Evolutionary conservation across 2,113 vertebrate genomes (phyloP).

Genomic region (Limnothrissa miodon): DNA sequence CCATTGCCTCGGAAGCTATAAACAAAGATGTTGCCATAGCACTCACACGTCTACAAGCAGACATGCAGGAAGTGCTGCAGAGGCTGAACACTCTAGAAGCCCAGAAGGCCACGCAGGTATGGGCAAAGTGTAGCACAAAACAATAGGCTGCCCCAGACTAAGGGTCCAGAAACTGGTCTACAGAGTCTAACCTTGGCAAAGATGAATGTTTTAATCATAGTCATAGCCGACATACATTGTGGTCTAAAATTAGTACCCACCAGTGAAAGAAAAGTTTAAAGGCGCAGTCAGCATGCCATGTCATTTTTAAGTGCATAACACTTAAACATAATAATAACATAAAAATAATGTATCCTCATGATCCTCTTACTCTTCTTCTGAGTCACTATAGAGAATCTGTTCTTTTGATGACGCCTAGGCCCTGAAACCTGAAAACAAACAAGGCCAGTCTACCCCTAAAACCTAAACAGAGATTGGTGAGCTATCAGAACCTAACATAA

Average conservation of each 20-base stretch:
- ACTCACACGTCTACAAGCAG: slow-evolving; percentile 81
- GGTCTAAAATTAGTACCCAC: neutral
- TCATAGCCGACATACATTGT: neutral
- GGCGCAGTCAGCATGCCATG: too few relatives aligned
- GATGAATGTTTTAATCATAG: too few relatives aligned
- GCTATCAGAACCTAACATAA: too few relatives aligned
- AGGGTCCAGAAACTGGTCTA: neutral
- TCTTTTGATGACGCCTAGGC: too few relatives aligned
- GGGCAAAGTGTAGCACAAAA: neutral
- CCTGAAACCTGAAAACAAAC: too few relatives aligned
- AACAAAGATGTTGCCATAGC: slow-evolving; percentile 80
- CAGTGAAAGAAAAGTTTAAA: neutral
- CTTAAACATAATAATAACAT: too few relatives aligned
- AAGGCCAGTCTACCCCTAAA: too few relatives aligned
- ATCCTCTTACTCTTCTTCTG: too few relatives aligned
- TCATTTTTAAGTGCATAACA: too few relatives aligned
- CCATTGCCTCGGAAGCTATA: slow-evolving; percentile 61
- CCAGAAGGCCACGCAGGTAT: slow-evolving; percentile 76
- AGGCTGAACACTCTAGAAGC: slow-evolving; percentile 83
- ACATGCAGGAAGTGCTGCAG: slow-evolving; percentile 86
- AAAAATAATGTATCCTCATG: too few relatives aligned
- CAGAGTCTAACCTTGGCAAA: neutral
- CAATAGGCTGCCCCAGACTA: neutral
- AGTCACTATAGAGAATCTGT: too few relatives aligned
- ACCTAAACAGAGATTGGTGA: too few relatives aligned